Evolutionary conservation across 2,113 vertebrate species (phyloP).

Genomic region (Caretta caretta): DNA sequence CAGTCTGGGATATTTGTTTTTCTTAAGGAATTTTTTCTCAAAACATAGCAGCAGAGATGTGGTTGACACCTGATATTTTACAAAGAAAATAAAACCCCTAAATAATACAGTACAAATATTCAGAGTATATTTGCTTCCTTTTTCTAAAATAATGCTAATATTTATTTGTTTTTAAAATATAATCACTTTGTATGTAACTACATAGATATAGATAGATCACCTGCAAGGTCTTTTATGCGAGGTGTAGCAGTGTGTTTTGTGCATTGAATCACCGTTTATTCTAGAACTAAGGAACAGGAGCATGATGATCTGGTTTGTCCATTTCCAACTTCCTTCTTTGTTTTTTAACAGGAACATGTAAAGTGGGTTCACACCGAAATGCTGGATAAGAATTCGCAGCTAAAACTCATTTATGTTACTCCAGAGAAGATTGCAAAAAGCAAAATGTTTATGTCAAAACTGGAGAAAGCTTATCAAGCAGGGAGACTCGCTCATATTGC

Average conservation of each 20-base stretch:
- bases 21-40: not conserved
- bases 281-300: not conserved
- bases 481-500: conserved; percentile 87
- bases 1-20: not conserved
- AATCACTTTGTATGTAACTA: no score
- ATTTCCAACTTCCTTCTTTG: not conserved
- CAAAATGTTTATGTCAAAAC: conserved; percentile 95
- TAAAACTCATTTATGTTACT: conserved; percentile 95
- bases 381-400: conserved; percentile 79
- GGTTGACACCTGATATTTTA: not conserved
- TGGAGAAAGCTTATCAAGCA: conserved; percentile 93
- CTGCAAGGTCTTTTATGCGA: not conserved
- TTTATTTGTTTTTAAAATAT: no score
- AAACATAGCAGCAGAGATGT: no score
- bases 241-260: not conserved
- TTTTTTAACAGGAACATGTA: conserved; percentile 86
- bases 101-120: rapidly evolving
- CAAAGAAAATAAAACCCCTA: not conserved
- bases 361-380: conserved; percentile 90
- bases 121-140: not conserved
- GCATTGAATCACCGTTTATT: not conserved
- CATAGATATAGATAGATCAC: not conserved
- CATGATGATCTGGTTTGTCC: not conserved
- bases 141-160: not conserved
- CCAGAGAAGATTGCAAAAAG: conserved; percentile 99